These are phyloP conservation scores for Tyto alba DNA, from an alignment of 2,113 vertebrate genomes.

Conservation along the genomic window DNA sequence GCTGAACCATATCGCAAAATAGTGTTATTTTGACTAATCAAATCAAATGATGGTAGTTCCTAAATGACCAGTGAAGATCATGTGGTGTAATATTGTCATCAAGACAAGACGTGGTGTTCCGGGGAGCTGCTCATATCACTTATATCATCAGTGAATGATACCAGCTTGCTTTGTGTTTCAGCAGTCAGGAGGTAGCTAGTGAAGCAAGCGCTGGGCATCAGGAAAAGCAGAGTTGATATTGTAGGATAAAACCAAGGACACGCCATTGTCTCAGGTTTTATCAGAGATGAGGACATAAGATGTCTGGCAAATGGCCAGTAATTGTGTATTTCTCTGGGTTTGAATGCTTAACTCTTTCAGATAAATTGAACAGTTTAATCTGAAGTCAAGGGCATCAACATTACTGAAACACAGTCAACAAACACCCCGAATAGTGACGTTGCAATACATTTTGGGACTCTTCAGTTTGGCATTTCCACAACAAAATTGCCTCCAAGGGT, in stretches of 20 bases:
- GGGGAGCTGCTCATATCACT: background rate
- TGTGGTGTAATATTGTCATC: background rate
- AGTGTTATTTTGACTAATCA: background rate
- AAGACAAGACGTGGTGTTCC: background rate
- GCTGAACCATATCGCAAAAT: fast-evolving
- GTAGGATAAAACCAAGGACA: background rate
- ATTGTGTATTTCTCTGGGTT: background rate
- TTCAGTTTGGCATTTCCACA: background rate
- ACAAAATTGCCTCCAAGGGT: background rate
- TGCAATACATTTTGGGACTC: background rate
- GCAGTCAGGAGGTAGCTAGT: background rate
- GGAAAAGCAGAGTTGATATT: background rate
- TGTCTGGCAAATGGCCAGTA: background rate
- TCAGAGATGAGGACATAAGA: background rate
- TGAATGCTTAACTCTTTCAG: background rate
- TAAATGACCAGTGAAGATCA: background rate
- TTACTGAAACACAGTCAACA: background rate
- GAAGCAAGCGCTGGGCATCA: background rate
- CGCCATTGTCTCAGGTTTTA: background rate
- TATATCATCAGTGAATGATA: background rate
- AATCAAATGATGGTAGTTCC: background rate
- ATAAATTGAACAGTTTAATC: background rate
- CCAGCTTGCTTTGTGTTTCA: background rate
- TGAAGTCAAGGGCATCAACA: background rate
- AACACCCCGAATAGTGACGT: background rate